A percentile compares a stretch with the other conserved stretches of the same genome.
Evolutionary conservation across 2,797 vertebrate genomes (phyloP).

Genomic region (Microtus agrestis): DNA sequence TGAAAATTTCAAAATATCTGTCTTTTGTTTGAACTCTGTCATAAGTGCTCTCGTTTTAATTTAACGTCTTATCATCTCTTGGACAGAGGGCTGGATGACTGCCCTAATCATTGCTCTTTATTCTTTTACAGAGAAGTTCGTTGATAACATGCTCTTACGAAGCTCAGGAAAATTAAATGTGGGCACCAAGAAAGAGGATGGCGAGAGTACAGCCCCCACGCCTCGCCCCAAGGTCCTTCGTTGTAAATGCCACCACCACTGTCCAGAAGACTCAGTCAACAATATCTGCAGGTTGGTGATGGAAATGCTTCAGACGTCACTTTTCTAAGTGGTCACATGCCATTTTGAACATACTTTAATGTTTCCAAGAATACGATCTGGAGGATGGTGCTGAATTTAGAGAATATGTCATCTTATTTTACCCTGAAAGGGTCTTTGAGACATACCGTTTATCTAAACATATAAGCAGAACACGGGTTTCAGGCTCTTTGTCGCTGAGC

Average conservation of each 20-base stretch:
- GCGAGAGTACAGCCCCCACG: constrained; percentile 88
- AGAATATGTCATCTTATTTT: not conserved
- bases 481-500: not conserved
- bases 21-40: constrained; percentile 1
- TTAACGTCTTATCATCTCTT: not conserved
- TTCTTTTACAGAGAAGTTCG: constrained; percentile 88
- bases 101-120: not conserved
- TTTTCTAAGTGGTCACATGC: not conserved
- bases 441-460: not conserved
- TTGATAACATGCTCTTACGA: constrained; percentile 93
- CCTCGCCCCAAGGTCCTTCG: constrained; percentile 90
- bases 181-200: constrained; percentile 88
- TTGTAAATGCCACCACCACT: constrained; percentile 96
- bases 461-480: not conserved
- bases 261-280: constrained; percentile 95
- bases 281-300: constrained; percentile 95
- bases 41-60: not conserved
- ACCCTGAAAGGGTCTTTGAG: not conserved
- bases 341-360: not conserved
- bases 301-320: not conserved
- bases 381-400: not conserved
- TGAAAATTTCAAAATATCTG: not conserved
- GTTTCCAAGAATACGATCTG: not conserved
- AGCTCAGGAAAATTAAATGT: constrained; percentile 92
- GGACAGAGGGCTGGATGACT: not conserved